phyloP scores from a whole-genome alignment of 2,113 vertebrate species.

The Anguilla rostrata region DNA sequence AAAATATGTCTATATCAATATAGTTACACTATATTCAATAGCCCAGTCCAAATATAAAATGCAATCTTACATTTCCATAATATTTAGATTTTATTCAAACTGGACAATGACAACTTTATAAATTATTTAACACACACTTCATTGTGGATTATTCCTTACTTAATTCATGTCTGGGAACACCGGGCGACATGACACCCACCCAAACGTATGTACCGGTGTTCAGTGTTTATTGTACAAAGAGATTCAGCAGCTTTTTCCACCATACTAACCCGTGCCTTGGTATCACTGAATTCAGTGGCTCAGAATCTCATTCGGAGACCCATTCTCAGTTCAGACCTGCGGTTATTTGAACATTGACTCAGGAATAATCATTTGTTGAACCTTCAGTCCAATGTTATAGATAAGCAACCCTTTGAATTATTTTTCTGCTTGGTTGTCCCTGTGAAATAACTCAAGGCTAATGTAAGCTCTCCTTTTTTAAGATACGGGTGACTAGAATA shows the following conservation, averaged over 20 bases:
- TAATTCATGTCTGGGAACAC: too few species aligned
- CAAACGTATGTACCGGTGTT: conserved; percentile 30
- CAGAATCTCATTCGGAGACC: conserved; percentile 52
- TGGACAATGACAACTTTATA: too few species aligned
- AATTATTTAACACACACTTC: too few species aligned
- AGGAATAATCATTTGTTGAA: conserved; percentile 71
- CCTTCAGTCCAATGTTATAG: conserved; percentile 60
- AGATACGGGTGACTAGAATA: conserved; percentile 57
- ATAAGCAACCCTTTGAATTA: conserved; percentile 72
- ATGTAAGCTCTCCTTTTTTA: conserved; percentile 59
- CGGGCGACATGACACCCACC: too few species aligned
- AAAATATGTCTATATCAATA: too few species aligned
- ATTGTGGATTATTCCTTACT: too few species aligned
- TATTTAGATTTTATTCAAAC: too few species aligned
- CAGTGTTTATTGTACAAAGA: conserved; percentile 42
- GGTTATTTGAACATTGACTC: conserved; percentile 67
- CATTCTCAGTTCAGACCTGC: conserved; percentile 58
- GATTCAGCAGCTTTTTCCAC: conserved; percentile 17
- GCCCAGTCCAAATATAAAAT: too few species aligned
- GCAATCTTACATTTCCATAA: too few species aligned
- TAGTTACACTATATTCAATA: too few species aligned
- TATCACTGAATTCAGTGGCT: conserved; percentile 63
- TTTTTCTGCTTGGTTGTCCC: conserved; percentile 70
- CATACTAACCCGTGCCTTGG: conserved; percentile 42
- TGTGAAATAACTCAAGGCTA: conserved; percentile 69